Conservation (phyloP, 2,888 invertebrate genomes). For the Creontiades dilutus region DNA sequence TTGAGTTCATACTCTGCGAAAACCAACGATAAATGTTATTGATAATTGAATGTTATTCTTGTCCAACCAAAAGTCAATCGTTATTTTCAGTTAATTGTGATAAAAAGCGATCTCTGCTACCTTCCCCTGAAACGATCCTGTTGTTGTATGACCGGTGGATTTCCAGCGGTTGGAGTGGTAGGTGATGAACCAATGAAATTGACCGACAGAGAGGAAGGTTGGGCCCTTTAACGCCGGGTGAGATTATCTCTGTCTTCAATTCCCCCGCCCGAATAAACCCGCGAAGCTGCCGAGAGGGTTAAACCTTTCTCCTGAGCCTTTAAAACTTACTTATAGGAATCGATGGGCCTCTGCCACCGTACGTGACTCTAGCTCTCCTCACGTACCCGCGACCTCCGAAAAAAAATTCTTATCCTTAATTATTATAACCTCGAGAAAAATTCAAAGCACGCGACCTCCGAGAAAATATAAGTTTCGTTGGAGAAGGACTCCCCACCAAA, state of each 20-base stretch:
- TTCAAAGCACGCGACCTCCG: slow-evolving; percentile 26
- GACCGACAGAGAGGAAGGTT: background rate
- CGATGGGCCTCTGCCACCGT: background rate
- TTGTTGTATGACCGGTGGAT: too few relatives aligned
- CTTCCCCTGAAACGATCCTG: too few relatives aligned
- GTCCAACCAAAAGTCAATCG: too few relatives aligned
- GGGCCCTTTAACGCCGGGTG: background rate
- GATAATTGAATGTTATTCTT: too few relatives aligned
- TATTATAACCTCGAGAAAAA: slow-evolving; percentile 10
- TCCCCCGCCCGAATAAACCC: background rate
- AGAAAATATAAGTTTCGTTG: slow-evolving; percentile 9
- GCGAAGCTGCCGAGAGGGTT: slow-evolving; percentile 1
- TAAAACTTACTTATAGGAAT: slow-evolving; percentile 49
- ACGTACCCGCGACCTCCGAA: slow-evolving; percentile 10
- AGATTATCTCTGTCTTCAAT: slow-evolving; percentile 41
- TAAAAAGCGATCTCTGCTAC: too few relatives aligned
- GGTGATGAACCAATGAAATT: background rate
- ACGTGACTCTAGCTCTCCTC: slow-evolving; percentile 21
- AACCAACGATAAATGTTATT: too few relatives aligned
- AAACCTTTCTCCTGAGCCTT: background rate
- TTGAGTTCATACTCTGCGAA: too few relatives aligned
- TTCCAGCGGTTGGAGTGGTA: background rate
- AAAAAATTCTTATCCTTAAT: slow-evolving; percentile 16
- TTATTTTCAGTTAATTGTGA: too few relatives aligned
- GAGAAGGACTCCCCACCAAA: background rate